Evolutionary conservation across 2,888 invertebrate species (phyloP), one percentile per base, ranked within the genome.

Genomic region (Zootermopsis nevadensis): DNA sequence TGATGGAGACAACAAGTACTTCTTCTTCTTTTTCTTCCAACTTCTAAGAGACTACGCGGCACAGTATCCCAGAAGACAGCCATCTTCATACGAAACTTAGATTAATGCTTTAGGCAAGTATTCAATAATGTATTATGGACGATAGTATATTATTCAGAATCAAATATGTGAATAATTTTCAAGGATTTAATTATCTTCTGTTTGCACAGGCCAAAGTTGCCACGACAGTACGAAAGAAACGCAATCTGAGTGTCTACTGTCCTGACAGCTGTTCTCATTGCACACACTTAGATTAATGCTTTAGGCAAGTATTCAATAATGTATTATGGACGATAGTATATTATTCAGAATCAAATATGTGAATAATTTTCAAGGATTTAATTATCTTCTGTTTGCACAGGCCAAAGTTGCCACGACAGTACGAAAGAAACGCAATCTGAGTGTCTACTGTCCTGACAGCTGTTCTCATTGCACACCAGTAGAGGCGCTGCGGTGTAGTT

Each of bases 401-500:
- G 22, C 19, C 7, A 69, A 12, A 7, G 33, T 69, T 69, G 30
- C 33, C 69, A 31, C 19, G 69, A 19, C 33, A 33, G 31, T 10
- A 33, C 27, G 33, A 33, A 69, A 30, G 33, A 60, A 60, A 60
- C 6, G n/a, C 27, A 24, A n/a, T n/a, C 60, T 27, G 60, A 10
- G 6, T 55, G n/a, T 42, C 55, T n/a, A 55, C 55, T 60, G 60
- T 30, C 33, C 33, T 69, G 69, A 33, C 69, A 69, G 30, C 33
- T 69, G 33, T 33, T 69, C 33, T 19, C 69, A 69, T 7, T 33
- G 69, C 33, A 33, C 15, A 22, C 69, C 33, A 33, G 33, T 7
- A 69, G 69, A 33, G 31, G 69, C 69, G 69, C 69, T 33, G 1
- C 69, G 31, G 60, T 38, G 4, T 69, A 69, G 33, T 69, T 69